Evolutionary conservation across 2,888 invertebrate genomes (phyloP).

Genomic region (Temnothorax rugatulus): DNA sequence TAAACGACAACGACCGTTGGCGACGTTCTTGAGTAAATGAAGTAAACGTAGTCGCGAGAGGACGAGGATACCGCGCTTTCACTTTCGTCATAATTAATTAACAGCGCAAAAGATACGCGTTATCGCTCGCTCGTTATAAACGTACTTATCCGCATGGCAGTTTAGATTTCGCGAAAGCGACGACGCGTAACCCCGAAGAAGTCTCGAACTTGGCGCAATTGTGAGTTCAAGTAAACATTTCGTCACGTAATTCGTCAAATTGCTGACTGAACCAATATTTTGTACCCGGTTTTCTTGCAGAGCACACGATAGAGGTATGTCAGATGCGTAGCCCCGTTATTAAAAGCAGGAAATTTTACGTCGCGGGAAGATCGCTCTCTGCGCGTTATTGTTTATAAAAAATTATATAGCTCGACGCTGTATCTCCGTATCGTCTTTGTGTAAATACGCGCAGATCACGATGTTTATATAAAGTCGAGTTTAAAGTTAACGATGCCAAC

Average conservation of each 20-base stretch:
- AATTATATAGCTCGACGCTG: conserved; percentile 5
- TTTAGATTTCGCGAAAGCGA: conserved; percentile 32
- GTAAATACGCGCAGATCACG: conserved; percentile 14
- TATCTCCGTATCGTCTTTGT: conserved; percentile 14
- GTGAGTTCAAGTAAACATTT: neutral
- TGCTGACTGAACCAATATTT: neutral
- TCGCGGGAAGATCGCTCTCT: neutral
- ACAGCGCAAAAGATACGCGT: conserved; percentile 14
- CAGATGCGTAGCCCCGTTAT: neutral
- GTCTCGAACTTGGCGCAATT: neutral
- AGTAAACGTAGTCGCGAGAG: conserved; percentile 3
- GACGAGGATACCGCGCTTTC: conserved; percentile 32
- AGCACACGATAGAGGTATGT: neutral
- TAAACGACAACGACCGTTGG: conserved; percentile 32
- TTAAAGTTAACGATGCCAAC: conserved; percentile 27
- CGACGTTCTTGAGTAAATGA: conserved; percentile 31
- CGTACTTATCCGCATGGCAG: conserved; percentile 8
- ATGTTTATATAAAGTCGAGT: conserved; percentile 28
- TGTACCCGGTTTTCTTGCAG: neutral
- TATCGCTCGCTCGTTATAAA: conserved; percentile 25
- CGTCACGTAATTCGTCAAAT: neutral
- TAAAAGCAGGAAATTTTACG: neutral
- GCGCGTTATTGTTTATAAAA: conserved; percentile 3
- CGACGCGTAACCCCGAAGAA: neutral
- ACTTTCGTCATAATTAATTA: conserved; percentile 43